Base-by-base conservation (phyloP, 2,888 invertebrate species). In the Tridacna gigas region DNA sequence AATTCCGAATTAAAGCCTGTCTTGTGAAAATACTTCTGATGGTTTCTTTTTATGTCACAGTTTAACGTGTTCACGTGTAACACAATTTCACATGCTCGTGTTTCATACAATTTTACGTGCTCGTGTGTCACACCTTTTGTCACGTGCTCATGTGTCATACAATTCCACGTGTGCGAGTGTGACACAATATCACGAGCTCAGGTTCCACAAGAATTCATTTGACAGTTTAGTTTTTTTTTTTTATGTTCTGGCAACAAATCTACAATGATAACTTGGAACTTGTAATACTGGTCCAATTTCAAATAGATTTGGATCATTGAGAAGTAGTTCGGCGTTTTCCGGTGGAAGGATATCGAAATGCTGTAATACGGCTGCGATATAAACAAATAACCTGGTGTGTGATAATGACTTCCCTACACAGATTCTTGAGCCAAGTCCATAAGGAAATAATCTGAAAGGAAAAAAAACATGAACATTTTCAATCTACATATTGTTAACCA, bases 381-480 rank as follows among this genome's bases (percentile, higher is more conserved):
- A 84, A 0, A 82, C 83, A 51, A 86, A 82, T 4, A 82, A 60
- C 28, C 86, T 66, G 9, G 60, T 63, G 61, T 75, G 80, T 11
- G 86, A 82, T 77, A 86, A 80, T 18, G 80, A 75, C 9, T 66
- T 74, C 11, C 86, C 86, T 60, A 84, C 84, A 80, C 86, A 86
- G 48, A 77, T 69, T 56, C 86, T 79, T 12, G 75, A 47, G 20
- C 86, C 86, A 22, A 84, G 56, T 15, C 86, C 86, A 47, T 79
- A 71, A 13, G 82, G 86, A 18, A 78, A 82, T 7, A 86, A 61
- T 47, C 86, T 86, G 83, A 65, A 83, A 86, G 9, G 22, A n/a
- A 61, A 28, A 61, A 26, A 20, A 20, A 56, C 2, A 56, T 15
- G 3, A 56, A 56, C 3, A 20, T 5, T 20, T 15, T 51, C 12